Conservation (phyloP, 2,888 invertebrate genomes). For the Lordiphosa andalusiaca region DNA sequence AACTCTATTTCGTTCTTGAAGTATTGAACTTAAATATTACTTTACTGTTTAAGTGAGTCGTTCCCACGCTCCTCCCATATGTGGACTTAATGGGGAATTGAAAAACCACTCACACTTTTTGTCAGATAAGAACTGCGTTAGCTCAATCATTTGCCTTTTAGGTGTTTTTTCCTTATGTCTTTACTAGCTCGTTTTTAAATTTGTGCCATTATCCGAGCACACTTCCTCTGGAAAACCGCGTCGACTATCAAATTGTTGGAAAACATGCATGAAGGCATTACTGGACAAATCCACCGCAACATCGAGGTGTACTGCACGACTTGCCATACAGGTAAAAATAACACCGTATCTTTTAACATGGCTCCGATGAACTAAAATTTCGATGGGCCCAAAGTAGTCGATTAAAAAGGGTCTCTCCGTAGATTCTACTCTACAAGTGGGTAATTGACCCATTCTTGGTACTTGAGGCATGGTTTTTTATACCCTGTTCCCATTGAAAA, state of each 20-base stretch:
- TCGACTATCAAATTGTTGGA: slow-evolving; percentile 13
- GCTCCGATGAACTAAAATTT: background rate
- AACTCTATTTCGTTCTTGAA: too few species aligned
- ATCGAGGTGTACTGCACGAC: slow-evolving; percentile 6
- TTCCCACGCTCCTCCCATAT: too few species aligned
- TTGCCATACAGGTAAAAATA: slow-evolving; percentile 9
- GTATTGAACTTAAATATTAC: too few species aligned
- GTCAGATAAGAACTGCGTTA: slow-evolving; percentile 6
- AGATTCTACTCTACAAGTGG: slow-evolving; percentile 5
- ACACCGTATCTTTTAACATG: slow-evolving; percentile 7
- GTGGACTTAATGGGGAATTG: slow-evolving; percentile 8
- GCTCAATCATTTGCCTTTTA: slow-evolving; percentile 2
- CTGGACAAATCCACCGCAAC: slow-evolving; percentile 1
- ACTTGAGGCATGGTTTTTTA: slow-evolving; percentile 1
- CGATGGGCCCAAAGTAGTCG: slow-evolving; percentile 14
- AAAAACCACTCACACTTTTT: background rate
- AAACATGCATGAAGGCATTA: slow-evolving; percentile 15
- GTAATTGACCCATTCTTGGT: slow-evolving; percentile 6
- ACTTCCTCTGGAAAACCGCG: slow-evolving; percentile 5
- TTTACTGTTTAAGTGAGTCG: too few species aligned
- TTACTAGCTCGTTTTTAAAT: slow-evolving; percentile 4
- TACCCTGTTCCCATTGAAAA: too few species aligned
- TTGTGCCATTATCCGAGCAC: slow-evolving; percentile 6
- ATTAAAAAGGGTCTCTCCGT: slow-evolving; percentile 9
- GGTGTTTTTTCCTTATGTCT: slow-evolving; percentile 1